phyloP scores from a whole-genome alignment of 2,113 vertebrate species.

The Scomber scombrus region DNA sequence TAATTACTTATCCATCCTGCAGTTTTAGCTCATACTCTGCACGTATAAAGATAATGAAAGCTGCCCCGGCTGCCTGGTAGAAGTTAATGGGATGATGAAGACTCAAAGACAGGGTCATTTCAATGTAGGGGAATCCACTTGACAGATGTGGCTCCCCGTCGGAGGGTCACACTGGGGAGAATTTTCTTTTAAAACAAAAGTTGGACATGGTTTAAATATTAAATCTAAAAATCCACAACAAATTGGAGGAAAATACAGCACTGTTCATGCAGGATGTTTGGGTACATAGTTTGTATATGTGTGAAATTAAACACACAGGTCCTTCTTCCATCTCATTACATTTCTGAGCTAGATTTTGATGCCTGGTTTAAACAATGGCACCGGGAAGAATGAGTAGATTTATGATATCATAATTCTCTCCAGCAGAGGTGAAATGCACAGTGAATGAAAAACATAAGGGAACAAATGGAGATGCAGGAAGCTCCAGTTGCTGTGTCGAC shows the following conservation, averaged over 20 bases:
- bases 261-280: constrained; percentile 1
- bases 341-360: constrained; percentile 8
- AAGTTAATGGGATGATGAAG: constrained; percentile 81
- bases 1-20: constrained; percentile 75
- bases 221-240: constrained; percentile 44
- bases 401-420: constrained; percentile 28
- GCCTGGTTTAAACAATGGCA: constrained; percentile 19
- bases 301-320: constrained; percentile 60
- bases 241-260: constrained; percentile 30
- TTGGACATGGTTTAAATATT: constrained; percentile 49
- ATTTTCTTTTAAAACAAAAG: constrained; percentile 49
- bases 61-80: constrained; percentile 29
- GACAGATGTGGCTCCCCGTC: constrained; percentile 30
- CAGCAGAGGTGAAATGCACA: background rate
- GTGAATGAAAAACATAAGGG: background rate
- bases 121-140: constrained; percentile 44
- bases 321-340: background rate
- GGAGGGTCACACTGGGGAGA: constrained; percentile 45
- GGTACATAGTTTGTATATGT: constrained; percentile 35
- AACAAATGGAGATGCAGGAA: constrained; percentile 1
- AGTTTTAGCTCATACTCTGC: constrained; percentile 65
- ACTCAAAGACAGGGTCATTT: constrained; percentile 77
- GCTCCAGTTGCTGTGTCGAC: background rate
- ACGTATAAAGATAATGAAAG: constrained; percentile 71
- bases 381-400: constrained; percentile 25